Percentiles rank a stretch among this genome's conserved stretches.
phyloP scores from a whole-genome alignment of 2,797 vertebrate genomes.

The Melopsittacus undulatus region DNA sequence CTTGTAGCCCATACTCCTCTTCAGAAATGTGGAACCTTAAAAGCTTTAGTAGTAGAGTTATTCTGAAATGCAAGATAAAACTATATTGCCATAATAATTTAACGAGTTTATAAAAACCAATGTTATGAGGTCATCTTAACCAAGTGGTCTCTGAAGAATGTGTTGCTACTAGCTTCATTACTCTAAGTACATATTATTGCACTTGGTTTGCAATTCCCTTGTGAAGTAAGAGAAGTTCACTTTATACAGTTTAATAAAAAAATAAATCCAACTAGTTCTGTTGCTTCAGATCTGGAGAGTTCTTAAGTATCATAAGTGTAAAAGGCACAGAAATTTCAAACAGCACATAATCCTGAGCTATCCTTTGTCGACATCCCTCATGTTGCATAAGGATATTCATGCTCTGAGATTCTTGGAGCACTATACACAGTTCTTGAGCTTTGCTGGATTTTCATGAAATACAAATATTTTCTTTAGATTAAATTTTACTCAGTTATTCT shows the following conservation, averaged over 20 bases:
- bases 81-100: neutral
- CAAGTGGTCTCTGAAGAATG: neutral
- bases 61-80: neutral
- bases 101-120: neutral
- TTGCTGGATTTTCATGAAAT: neutral
- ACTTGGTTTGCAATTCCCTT: neutral
- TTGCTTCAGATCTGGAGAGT: neutral
- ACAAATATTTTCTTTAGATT: conserved; percentile 15
- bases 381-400: neutral
- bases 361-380: neutral
- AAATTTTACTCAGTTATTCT: neutral
- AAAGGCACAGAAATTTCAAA: neutral
- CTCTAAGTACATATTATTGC: neutral
- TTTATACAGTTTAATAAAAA: neutral
- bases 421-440: neutral
- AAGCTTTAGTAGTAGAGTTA: neutral
- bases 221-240: neutral
- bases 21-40: neutral
- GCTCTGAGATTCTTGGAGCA: neutral
- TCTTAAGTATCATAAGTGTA: neutral
- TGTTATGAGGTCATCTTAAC: neutral
- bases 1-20: neutral
- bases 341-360: neutral
- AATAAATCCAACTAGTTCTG: neutral
- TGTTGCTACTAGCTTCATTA: neutral